Evolutionary conservation across 2,113 vertebrate genomes (phyloP).

Genomic region (Urocynchramus pylzowi): DNA sequence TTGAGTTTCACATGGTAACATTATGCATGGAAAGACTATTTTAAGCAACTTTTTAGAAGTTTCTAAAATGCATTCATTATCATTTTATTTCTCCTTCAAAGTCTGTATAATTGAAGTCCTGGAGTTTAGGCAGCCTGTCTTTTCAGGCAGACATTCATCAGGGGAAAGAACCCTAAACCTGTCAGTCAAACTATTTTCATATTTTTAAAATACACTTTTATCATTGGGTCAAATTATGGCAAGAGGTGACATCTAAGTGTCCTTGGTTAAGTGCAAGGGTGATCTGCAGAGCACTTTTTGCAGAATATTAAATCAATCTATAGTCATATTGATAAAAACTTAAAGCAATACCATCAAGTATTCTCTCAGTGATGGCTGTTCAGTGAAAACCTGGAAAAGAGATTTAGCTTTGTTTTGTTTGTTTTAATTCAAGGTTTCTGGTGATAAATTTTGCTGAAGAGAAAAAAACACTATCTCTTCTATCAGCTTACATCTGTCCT

Average conservation of each 20-base stretch:
- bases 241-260: background rate
- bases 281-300: background rate
- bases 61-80: slow-evolving; percentile 45
- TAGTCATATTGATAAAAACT: background rate
- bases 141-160: background rate
- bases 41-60: slow-evolving; percentile 28
- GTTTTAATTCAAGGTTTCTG: background rate
- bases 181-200: background rate
- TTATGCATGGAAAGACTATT: slow-evolving; percentile 24
- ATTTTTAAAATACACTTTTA: background rate
- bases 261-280: background rate
- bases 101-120: slow-evolving; percentile 15
- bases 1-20: background rate
- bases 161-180: background rate
- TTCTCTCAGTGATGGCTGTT: background rate
- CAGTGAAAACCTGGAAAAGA: background rate
- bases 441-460: background rate
- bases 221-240: background rate
- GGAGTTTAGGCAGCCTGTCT: background rate
- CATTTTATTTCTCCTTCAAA: background rate
- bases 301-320: background rate
- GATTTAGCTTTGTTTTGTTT: background rate
- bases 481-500: background rate
- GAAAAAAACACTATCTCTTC: background rate
- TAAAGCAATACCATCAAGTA: background rate